phyloP scores from a whole-genome alignment of 2,888 invertebrate genomes.

The Drosophila anomelani region DNA sequence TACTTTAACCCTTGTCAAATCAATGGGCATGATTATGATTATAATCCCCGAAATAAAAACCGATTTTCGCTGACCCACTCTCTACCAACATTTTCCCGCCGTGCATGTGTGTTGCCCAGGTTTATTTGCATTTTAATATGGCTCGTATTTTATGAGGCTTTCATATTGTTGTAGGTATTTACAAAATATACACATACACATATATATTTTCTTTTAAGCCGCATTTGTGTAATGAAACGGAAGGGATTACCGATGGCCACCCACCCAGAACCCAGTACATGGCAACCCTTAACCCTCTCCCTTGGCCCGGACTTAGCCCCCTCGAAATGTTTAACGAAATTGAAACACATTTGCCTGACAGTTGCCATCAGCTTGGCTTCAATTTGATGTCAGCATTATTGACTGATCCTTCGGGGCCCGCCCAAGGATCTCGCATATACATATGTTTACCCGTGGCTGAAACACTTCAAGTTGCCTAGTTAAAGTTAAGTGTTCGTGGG shows the following conservation, averaged over 20 bases:
- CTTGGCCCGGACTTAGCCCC: constrained; percentile 8
- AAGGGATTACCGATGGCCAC: constrained; percentile 65
- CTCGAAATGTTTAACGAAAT: constrained; percentile 56
- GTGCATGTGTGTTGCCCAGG: constrained; percentile 10
- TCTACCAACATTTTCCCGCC: constrained; percentile 10
- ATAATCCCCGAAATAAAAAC: background rate
- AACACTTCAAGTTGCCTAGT: constrained; percentile 65
- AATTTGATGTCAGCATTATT: constrained; percentile 72
- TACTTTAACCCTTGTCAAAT: background rate
- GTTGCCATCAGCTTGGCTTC: constrained; percentile 70
- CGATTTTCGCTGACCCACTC: constrained; percentile 2
- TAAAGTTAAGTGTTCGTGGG: constrained; percentile 38
- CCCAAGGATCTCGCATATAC: constrained; percentile 21
- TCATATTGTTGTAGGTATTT: constrained; percentile 47
- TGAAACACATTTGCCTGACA: constrained; percentile 69
- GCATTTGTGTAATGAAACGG: constrained; percentile 75
- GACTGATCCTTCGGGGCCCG: constrained; percentile 69
- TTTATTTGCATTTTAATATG: constrained; percentile 53
- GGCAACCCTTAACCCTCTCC: constrained; percentile 37
- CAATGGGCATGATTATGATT: background rate
- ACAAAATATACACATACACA: constrained; percentile 16
- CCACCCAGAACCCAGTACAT: constrained; percentile 6
- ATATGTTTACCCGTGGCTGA: constrained; percentile 65
- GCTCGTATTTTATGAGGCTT: constrained; percentile 42
- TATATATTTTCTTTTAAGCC: constrained; percentile 61